Conservation (phyloP, 2,888 invertebrate genomes). For the Kuschelorhynchus macadamiae region DNA sequence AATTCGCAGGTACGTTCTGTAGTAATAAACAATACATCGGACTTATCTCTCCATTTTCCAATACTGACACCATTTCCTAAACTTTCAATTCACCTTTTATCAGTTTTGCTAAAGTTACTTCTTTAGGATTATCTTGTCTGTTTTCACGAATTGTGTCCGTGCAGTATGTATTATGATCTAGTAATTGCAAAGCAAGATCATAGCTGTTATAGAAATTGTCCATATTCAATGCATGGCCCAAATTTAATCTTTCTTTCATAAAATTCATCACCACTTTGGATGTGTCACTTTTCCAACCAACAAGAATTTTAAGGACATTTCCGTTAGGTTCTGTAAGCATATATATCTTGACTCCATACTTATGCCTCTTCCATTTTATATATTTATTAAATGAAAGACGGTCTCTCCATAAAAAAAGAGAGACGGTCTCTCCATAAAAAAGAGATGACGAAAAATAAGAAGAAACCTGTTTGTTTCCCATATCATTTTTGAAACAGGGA, state of each 20-base stretch:
- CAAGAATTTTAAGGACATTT: conserved; percentile 25
- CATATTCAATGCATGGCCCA: conserved; percentile 44
- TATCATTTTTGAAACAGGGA: too few relatives aligned
- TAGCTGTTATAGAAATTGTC: conserved; percentile 47
- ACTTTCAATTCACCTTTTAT: conserved; percentile 14
- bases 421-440: too few relatives aligned
- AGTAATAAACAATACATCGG: too few relatives aligned
- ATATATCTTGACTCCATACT: conserved; percentile 37
- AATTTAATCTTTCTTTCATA: conserved; percentile 35
- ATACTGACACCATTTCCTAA: conserved; percentile 12
- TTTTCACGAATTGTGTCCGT: conserved; percentile 50
- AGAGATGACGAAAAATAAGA: too few relatives aligned
- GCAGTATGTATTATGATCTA: conserved; percentile 48
- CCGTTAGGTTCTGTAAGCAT: conserved; percentile 42
- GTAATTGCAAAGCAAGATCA: conserved; percentile 29
- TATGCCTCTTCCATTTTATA: conserved; percentile 40
- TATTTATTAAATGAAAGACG: conserved; percentile 39
- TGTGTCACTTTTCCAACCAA: conserved; percentile 38
- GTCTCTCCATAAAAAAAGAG: too few relatives aligned
- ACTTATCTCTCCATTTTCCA: conserved; percentile 25
- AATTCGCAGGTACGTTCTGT: too few relatives aligned
- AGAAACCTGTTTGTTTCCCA: too few relatives aligned
- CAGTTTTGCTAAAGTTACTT: conserved; percentile 32
- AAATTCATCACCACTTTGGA: conserved; percentile 44
- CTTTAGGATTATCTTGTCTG: conserved; percentile 36